Base-by-base conservation (phyloP, 2,888 invertebrate species). In the Sesia bembeciformis region DNA sequence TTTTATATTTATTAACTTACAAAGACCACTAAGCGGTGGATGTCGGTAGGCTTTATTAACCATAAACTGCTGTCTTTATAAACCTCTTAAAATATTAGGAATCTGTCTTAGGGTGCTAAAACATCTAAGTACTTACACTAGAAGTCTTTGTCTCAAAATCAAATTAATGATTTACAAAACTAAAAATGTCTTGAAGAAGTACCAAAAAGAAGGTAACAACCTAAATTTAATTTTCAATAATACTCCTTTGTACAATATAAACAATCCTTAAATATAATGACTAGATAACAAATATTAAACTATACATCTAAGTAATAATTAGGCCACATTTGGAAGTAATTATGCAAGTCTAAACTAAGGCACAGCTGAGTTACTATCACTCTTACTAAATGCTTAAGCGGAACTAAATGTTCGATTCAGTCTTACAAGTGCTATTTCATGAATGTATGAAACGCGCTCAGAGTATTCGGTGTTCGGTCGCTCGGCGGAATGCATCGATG, bases 401-500 rank as follows among this genome's bases (percentile, higher is more conserved):
- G 80, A 84, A 84, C 80, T 76, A 74, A 71, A 75, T 81, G 77
- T 79, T 81, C 70, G 63, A 70, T 72, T 88, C 88, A 88, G 88
- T 88, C 87, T 88, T 86, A 70, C 65, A 70, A 71, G 71, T 75
- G 77, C 74, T 75, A 81, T 84, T 79, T 76, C 83, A 76, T 77
- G 66, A 66, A 77, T 69, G 77, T 78, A 78, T 74, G 74, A 83
- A 84, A 87, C 84, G 81, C 80, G 72, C 71, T 76, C 71, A 70
- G 75, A 64, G 70, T 77, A 77, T 81, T 81, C 78, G 76, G 76
- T 71, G 73, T 73, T 76, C 76, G 74, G 76, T 78, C 77, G 67
- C 67, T 72, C 75, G 67, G 68, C 70, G 81, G 88, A 86, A 87
- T 87, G 87, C 83, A 77, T 87, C 84, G 85, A 84, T 84, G 82